Evolutionary conservation across 2,113 vertebrate genomes (phyloP).

Genomic region (Oryzias curvinotus): DNA sequence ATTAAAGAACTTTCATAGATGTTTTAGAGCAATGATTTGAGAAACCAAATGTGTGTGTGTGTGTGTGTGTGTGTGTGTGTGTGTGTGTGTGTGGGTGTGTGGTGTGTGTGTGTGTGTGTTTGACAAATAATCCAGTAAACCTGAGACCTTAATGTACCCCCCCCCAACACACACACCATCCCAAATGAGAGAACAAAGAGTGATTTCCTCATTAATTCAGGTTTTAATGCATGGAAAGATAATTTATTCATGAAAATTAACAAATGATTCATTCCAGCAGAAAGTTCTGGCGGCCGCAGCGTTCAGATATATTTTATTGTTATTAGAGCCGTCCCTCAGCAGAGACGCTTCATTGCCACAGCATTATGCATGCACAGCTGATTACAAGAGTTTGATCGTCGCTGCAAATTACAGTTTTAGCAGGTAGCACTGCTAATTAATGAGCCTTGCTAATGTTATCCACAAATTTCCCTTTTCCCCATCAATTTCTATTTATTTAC

Average conservation of each 20-base stretch:
- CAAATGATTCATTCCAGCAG: slow-evolving; percentile 65
- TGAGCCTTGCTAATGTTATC: slow-evolving; percentile 16
- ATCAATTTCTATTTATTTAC: background rate
- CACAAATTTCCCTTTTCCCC: background rate
- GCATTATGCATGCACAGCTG: slow-evolving; percentile 54
- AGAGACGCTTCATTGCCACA: slow-evolving; percentile 10
- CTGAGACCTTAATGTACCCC: no score
- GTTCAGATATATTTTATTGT: slow-evolving; percentile 55
- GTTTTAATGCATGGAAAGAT: slow-evolving; percentile 76
- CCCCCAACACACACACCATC: slow-evolving; percentile 26
- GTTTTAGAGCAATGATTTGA: no score
- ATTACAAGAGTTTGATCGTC: slow-evolving; percentile 64
- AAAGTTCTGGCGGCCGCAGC: slow-evolving; percentile 51
- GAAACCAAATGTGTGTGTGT: no score
- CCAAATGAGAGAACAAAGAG: slow-evolving; percentile 58
- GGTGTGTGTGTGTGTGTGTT: no score
- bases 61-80: no score
- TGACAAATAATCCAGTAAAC: no score
- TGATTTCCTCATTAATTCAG: slow-evolving; percentile 72
- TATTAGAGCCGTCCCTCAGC: slow-evolving; percentile 42
- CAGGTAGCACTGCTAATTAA: slow-evolving; percentile 56
- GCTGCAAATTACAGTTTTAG: slow-evolving; percentile 49
- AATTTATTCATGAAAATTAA: slow-evolving; percentile 78
- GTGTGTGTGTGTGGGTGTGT: no score
- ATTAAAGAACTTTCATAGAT: no score